Evolutionary conservation across 2,797 vertebrate species (phyloP).

Genomic region (Orestias chungarensis): DNA sequence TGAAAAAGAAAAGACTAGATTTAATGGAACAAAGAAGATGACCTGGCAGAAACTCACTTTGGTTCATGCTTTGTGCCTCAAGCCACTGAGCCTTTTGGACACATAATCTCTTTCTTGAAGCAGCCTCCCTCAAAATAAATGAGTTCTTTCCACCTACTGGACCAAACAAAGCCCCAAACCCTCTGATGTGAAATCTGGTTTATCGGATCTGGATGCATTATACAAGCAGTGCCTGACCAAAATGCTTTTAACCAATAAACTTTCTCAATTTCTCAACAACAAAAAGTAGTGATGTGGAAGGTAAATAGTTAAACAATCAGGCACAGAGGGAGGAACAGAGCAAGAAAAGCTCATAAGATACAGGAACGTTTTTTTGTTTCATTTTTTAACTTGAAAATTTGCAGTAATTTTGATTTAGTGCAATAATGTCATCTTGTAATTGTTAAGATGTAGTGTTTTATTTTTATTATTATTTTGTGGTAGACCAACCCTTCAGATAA

Average conservation of each 20-base stretch:
- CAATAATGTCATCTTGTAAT: too few species aligned
- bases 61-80: conserved; percentile 25
- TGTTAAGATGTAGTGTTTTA: too few species aligned
- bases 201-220: conserved; percentile 2
- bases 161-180: conserved; percentile 19
- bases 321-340: too few species aligned
- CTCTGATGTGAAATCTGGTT: conserved; percentile 14
- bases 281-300: neutral
- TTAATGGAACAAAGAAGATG: neutral
- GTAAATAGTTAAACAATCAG: too few species aligned
- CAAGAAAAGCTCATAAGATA: too few species aligned
- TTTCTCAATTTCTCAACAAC: neutral
- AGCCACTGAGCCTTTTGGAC: conserved; percentile 25
- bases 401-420: too few species aligned
- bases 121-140: conserved; percentile 29
- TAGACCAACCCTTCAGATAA: neutral
- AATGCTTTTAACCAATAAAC: neutral
- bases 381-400: too few species aligned
- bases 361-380: too few species aligned
- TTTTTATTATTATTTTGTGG: neutral
- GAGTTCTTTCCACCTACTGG: conserved; percentile 22
- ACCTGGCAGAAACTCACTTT: conserved; percentile 27
- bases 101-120: conserved; percentile 41
- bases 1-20: conserved; percentile 1
- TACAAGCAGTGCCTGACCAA: neutral